A percentile compares a stretch with the other conserved stretches of the same genome.
phyloP scores from a whole-genome alignment of 2,113 vertebrate genomes.

The Dendrocopos noguchii region DNA sequence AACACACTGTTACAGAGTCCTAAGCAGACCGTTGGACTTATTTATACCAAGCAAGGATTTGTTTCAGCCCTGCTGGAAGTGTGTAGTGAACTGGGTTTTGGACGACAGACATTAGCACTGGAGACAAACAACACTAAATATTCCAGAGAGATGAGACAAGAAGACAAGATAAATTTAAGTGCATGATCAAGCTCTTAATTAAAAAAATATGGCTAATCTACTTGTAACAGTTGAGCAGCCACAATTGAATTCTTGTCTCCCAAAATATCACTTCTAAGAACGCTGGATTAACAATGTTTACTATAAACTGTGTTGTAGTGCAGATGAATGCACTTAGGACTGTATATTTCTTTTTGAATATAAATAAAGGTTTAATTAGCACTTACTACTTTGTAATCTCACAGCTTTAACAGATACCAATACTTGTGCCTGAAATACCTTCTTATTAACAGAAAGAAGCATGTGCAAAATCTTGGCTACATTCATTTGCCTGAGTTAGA shows the following conservation, averaged over 20 bases:
- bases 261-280: constrained; percentile 44
- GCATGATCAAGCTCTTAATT: background rate
- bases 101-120: background rate
- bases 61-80: background rate
- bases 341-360: constrained; percentile 21
- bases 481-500: background rate
- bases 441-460: background rate
- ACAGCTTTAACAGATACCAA: constrained; percentile 18
- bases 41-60: background rate
- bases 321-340: constrained; percentile 25
- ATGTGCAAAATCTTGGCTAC: background rate
- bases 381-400: constrained; percentile 14
- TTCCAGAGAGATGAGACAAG: constrained; percentile 8
- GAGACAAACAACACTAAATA: background rate
- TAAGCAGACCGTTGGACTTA: background rate
- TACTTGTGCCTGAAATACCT: background rate
- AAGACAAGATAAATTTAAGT: constrained; percentile 10
- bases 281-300: constrained; percentile 51
- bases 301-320: constrained; percentile 10
- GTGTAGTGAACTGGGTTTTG: background rate
- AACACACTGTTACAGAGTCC: background rate
- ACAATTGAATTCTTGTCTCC: constrained; percentile 18
- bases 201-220: constrained; percentile 26
- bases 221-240: background rate
- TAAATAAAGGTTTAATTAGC: constrained; percentile 51